Base-by-base conservation (phyloP, 1,140 invertebrate species). In the Ceratosolen fusciceps region DNA sequence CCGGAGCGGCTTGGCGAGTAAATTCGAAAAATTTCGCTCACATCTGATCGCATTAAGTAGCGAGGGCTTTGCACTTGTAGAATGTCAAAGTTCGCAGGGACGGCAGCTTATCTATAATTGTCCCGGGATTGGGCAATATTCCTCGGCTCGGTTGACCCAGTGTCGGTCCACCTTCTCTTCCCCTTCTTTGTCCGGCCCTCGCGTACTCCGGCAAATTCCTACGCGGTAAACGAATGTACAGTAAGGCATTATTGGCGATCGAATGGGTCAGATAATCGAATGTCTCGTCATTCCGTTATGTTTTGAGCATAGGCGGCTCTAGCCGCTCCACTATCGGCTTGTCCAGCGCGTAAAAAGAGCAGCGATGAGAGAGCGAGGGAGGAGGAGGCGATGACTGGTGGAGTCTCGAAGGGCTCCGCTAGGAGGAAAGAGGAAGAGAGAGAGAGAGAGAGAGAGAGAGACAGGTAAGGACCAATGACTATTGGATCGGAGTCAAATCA, bases 401-500 rank as follows among this genome's bases (percentile, higher is more conserved):
- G 9, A 8, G 16, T 0, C 7, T 1, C 19, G 2, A 24, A n/a
- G n/a, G 39, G 5, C 21, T 9, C 14, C 9, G 19, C n/a, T 37
- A 29, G 67, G n/a, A 26, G 39, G 21, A 34, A 12, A 21, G 21
- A 10, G 9, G 12, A 14, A 12, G 39, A 43, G 60, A 52, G 67
- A 52, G 21, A 34, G 14, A 43, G 12, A 21, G 7, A n/a, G n/a
- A n/a, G n/a, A n/a, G 16, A 21, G n/a, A 34, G n/a, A 67, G 24
- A 47, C 76, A 74, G 76, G 79, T 70, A 76, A 75, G 67, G 77
- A 58, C 52, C 80, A 77, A 82, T 82, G 81, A 83, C 79, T 75
- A 72, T 73, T 62, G 74, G 79, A 70, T 67, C 71, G 49, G 29
- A 75, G 79, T 82, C 82, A 81, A 85, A 83, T 82, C 77, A 68